Evolutionary conservation across 2,797 vertebrate species (phyloP).

Genomic region (Philypnodon macrostomus): DNA sequence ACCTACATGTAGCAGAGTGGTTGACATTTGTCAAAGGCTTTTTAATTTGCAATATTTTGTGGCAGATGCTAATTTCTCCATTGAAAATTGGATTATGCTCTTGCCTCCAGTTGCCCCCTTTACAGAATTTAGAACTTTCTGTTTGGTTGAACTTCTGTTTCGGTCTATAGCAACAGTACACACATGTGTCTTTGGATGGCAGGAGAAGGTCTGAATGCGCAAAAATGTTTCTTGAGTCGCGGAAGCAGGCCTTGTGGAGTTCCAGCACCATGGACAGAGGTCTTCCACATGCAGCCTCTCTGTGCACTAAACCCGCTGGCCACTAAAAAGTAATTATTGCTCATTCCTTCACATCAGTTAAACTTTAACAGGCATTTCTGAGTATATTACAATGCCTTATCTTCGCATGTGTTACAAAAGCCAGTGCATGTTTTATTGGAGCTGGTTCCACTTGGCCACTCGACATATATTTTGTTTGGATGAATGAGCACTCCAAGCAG

Average conservation of each 20-base stretch:
- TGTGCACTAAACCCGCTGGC: neutral
- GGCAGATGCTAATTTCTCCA: too few species aligned
- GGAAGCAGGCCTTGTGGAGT: slow-evolving; percentile 3
- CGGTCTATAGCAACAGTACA: too few species aligned
- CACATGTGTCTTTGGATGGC: too few species aligned
- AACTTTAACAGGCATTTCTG: slow-evolving; percentile 11
- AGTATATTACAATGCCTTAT: slow-evolving; percentile 12
- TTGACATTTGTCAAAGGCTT: too few species aligned
- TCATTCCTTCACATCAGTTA: slow-evolving; percentile 11
- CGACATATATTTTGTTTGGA: neutral
- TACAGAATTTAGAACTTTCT: too few species aligned
- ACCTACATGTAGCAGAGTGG: too few species aligned
- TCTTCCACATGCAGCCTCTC: slow-evolving; percentile 1
- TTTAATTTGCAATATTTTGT: too few species aligned
- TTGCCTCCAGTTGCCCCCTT: too few species aligned
- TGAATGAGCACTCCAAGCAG: slow-evolving; percentile 23
- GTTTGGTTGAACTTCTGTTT: too few species aligned
- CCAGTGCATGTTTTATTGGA: neutral
- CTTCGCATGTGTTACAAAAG: slow-evolving; percentile 5
- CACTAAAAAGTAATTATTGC: neutral
- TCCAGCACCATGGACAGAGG: slow-evolving; percentile 75
- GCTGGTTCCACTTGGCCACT: neutral
- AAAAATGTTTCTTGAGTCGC: neutral
- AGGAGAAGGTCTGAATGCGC: too few species aligned
- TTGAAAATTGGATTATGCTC: too few species aligned